A percentile compares a stretch with the other conserved stretches of the same genome.
These are phyloP conservation scores for Epizoanthus rinbou DNA, from an alignment of 92 coral and sea anemone species.

Conservation along the genomic window DNA sequence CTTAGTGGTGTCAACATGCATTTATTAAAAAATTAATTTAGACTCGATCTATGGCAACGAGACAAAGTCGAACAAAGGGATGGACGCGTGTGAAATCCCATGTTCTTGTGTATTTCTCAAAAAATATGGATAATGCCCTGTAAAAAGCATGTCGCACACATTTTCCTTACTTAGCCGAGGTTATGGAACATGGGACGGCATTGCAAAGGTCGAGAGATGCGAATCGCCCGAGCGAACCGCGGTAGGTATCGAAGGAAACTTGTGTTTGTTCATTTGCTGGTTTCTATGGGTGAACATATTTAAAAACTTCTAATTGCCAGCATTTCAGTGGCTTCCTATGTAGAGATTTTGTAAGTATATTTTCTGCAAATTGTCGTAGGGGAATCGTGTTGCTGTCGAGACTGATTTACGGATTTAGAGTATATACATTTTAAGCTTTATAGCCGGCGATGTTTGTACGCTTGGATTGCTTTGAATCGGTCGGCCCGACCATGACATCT, in stretches of 20 bases:
- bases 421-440: no score
- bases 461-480: no score
- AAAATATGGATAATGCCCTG: not conserved
- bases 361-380: no score
- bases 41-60: constrained; percentile 36
- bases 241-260: constrained; percentile 28
- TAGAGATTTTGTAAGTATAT: not conserved
- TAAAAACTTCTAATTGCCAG: constrained; percentile 17
- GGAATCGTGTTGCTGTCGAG: no score
- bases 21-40: constrained; percentile 1
- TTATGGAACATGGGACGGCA: constrained; percentile 97
- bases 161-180: constrained; percentile 93
- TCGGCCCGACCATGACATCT: no score
- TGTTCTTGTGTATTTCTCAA: not conserved
- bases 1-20: constrained; percentile 13
- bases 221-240: constrained; percentile 54
- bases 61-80: not conserved
- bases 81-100: not conserved
- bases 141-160: constrained; percentile 48
- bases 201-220: constrained; percentile 83
- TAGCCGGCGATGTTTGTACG: no score
- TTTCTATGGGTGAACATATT: not conserved
- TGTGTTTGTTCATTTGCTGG: constrained; percentile 22
- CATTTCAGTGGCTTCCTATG: constrained; percentile 18
- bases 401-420: no score